These are phyloP conservation scores for Thymallus thymallus DNA, from an alignment of 2,113 vertebrate species.

Conservation along the genomic window DNA sequence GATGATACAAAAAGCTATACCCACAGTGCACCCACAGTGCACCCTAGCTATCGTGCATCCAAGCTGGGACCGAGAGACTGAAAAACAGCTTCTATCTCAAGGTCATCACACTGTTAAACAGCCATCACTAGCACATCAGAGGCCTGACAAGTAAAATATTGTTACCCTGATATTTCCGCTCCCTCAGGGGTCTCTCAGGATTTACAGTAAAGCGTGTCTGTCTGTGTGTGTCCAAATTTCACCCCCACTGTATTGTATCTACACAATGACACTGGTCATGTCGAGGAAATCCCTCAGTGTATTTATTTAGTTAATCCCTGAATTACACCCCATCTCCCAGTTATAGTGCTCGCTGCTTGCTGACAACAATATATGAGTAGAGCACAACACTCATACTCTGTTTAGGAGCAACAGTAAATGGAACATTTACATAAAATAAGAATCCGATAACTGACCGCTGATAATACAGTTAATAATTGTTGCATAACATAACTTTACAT, in stretches of 20 bases:
- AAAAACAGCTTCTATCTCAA: too few relatives aligned
- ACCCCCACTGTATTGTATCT: not conserved
- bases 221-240: not conserved
- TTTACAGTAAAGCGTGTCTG: slow-evolving; percentile 19
- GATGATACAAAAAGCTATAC: too few relatives aligned
- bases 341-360: slow-evolving; percentile 33
- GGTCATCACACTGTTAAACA: too few relatives aligned
- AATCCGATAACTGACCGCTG: slow-evolving; percentile 21
- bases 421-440: not conserved
- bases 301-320: slow-evolving; percentile 49
- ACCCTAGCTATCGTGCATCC: too few relatives aligned
- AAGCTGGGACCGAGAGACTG: too few relatives aligned
- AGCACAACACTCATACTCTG: too few relatives aligned
- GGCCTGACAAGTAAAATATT: too few relatives aligned
- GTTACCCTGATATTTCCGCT: not conserved
- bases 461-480: not conserved
- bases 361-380: slow-evolving; percentile 28
- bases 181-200: slow-evolving; percentile 12
- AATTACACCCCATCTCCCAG: slow-evolving; percentile 43
- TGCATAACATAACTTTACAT: too few relatives aligned
- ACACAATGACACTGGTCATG: slow-evolving; percentile 21
- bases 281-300: slow-evolving; percentile 25
- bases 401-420: too few relatives aligned
- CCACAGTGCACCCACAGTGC: too few relatives aligned
- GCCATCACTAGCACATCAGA: too few relatives aligned